Evolutionary conservation across 2,797 vertebrate species (phyloP).

Genomic region (Spea hammondii): DNA sequence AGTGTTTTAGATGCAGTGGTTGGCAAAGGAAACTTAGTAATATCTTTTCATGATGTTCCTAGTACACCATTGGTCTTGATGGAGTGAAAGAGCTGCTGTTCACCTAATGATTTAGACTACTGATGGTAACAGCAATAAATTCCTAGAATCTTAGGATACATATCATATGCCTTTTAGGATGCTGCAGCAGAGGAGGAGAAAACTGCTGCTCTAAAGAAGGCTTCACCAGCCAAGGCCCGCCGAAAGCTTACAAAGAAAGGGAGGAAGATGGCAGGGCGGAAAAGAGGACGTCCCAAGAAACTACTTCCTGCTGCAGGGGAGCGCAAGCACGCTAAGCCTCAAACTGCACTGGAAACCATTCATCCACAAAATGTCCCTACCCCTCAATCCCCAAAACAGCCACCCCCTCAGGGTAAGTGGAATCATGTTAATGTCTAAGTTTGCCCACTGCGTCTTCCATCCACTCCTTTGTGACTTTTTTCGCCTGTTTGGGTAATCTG

Average conservation of each 20-base stretch:
- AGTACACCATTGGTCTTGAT: too few species aligned
- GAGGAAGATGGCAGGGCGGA: conserved; percentile 88
- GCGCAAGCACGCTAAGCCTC: conserved; percentile 88
- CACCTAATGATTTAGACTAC: too few species aligned
- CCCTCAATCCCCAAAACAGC: conserved; percentile 78
- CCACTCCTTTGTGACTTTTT: too few species aligned
- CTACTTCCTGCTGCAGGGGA: conserved; percentile 73
- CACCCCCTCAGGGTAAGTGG: conserved; percentile 88
- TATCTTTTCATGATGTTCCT: too few species aligned
- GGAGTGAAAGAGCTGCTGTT: too few species aligned
- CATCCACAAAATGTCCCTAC: conserved; percentile 83
- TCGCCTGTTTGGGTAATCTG: too few species aligned
- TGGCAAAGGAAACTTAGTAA: too few species aligned
- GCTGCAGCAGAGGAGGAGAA: conserved; percentile 89
- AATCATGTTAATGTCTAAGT: neutral
- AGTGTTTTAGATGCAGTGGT: too few species aligned
- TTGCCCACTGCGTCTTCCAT: too few species aligned
- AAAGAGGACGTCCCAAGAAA: conserved; percentile 95
- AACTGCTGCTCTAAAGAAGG: conserved; percentile 77
- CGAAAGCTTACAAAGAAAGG: conserved; percentile 87
- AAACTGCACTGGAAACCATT: conserved; percentile 87
- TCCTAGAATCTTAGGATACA: too few species aligned
- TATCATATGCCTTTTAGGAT: conserved; percentile 68
- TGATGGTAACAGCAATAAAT: too few species aligned
- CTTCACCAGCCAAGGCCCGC: conserved; percentile 81